Evolutionary conservation across 2,797 vertebrate genomes (phyloP).

Genomic region (Cheirogaleus major): DNA sequence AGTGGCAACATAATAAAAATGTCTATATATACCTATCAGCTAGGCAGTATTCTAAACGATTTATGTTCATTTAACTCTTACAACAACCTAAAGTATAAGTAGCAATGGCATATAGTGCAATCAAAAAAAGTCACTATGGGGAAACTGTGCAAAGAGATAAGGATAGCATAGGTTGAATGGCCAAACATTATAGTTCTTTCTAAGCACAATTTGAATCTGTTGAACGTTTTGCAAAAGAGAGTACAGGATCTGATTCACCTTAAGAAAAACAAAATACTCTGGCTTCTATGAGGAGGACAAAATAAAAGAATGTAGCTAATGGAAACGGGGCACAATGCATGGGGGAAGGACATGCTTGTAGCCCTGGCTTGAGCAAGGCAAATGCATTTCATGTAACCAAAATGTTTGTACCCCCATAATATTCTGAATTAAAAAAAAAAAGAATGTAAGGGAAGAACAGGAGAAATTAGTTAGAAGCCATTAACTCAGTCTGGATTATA

Average conservation of each 20-base stretch:
- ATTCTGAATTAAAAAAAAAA: background rate
- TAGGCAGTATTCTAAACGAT: background rate
- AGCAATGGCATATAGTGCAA: background rate
- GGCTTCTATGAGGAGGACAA: background rate
- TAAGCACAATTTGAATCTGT: background rate
- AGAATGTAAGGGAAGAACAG: background rate
- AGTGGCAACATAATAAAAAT: background rate
- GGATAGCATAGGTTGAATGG: background rate
- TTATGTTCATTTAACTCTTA: background rate
- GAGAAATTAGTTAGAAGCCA: background rate
- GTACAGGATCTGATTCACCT: background rate
- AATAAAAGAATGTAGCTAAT: background rate
- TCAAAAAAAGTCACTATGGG: background rate
- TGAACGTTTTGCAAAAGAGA: background rate
- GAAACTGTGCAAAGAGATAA: background rate
- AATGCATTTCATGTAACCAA: no score
- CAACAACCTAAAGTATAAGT: background rate
- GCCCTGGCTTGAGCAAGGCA: no score
- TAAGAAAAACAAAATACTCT: background rate
- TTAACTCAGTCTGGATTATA: background rate
- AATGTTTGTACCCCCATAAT: no score
- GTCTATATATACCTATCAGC: background rate
- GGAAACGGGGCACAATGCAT: no score
- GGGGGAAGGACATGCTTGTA: no score
- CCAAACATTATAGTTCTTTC: background rate